Conservation (phyloP, 2,888 invertebrate genomes). For the Hymenopus coronatus region DNA sequence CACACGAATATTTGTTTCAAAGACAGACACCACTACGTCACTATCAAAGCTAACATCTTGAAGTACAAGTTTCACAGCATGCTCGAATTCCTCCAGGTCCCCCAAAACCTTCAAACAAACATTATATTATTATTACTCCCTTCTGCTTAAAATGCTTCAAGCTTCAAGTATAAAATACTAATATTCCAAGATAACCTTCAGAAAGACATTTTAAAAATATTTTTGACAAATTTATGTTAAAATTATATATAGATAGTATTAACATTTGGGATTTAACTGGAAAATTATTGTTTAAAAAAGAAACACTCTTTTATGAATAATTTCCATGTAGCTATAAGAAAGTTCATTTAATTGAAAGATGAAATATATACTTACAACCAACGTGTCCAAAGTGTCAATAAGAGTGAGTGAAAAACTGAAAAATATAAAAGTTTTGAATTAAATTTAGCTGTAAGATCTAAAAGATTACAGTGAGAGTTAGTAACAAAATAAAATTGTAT, state of each 20-base stretch:
- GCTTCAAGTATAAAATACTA: too few relatives aligned
- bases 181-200: too few relatives aligned
- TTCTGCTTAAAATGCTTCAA: not conserved
- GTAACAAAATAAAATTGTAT: not conserved
- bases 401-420: slow-evolving; percentile 93
- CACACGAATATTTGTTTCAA: slow-evolving; percentile 97
- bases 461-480: not conserved
- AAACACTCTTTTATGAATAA: too few relatives aligned
- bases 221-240: too few relatives aligned
- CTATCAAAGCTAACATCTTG: slow-evolving; percentile 87
- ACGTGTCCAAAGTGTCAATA: slow-evolving; percentile 90
- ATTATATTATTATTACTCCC: not conserved
- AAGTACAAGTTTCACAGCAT: slow-evolving; percentile 81
- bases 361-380: slow-evolving; percentile 59
- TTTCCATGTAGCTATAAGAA: too few relatives aligned
- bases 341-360: too few relatives aligned
- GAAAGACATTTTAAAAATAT: too few relatives aligned
- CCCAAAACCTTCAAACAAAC: slow-evolving; percentile 64
- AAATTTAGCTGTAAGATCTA: not conserved
- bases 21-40: slow-evolving; percentile 94
- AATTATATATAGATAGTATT: too few relatives aligned
- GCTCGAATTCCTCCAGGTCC: slow-evolving; percentile 91
- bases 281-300: too few relatives aligned
- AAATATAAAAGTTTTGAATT: slow-evolving; percentile 40
- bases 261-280: too few relatives aligned